Conservation (phyloP, 2,113 vertebrate species). For the Monarcha castaneiventris region DNA sequence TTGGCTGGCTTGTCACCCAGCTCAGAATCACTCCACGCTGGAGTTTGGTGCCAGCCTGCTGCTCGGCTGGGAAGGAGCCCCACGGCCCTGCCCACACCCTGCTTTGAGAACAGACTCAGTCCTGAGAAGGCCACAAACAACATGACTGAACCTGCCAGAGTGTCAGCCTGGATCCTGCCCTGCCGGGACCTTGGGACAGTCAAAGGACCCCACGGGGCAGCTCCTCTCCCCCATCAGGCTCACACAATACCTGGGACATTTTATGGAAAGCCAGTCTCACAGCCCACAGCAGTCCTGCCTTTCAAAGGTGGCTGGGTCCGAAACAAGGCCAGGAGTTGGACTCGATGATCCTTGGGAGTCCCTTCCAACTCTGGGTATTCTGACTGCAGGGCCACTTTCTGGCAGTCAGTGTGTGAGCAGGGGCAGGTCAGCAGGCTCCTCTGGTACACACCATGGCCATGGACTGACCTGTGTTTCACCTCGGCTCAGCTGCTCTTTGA, state of each 20-base stretch:
- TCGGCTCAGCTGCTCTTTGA: background rate
- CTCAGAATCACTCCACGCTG: background rate
- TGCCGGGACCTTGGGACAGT: background rate
- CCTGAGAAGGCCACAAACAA: background rate
- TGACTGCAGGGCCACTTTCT: background rate
- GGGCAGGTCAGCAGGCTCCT: background rate
- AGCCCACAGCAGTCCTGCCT: background rate
- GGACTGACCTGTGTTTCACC: background rate
- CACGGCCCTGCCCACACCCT: background rate
- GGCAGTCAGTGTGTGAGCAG: background rate
- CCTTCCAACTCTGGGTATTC: background rate
- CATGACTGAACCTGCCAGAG: accelerated
- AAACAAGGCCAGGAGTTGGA: background rate
- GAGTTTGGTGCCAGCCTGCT: background rate
- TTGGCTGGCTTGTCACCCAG: background rate
- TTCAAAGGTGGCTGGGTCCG: background rate
- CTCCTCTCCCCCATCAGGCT: background rate
- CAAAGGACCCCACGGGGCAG: accelerated
- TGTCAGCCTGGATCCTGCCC: background rate
- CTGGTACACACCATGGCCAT: background rate
- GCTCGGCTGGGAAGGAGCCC: background rate
- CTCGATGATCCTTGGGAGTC: background rate
- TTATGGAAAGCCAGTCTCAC: background rate
- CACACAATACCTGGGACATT: background rate
- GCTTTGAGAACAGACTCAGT: background rate